Evolutionary conservation across 1,140 invertebrate species (phyloP).

Genomic region (Chionoecetes opilio): DNA sequence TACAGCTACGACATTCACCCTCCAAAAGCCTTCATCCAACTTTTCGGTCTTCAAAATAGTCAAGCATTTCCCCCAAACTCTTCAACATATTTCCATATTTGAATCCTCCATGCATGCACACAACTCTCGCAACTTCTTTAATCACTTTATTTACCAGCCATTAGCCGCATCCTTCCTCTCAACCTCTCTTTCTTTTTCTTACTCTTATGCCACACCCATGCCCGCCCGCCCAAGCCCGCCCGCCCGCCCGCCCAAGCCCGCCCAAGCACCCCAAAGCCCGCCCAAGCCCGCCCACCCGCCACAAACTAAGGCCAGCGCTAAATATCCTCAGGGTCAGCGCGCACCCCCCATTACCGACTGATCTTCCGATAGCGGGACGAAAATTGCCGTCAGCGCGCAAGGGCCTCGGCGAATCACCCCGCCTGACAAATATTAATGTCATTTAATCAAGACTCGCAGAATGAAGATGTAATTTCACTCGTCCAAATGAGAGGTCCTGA

Average conservation of each 20-base stretch:
- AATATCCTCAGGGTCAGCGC: background rate
- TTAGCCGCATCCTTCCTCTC: background rate
- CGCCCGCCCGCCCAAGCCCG: background rate
- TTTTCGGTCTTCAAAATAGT: too few relatives aligned
- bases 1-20: too few relatives aligned
- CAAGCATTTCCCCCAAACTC: too few relatives aligned
- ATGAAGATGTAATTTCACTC: slow-evolving; percentile 8
- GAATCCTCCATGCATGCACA: too few relatives aligned
- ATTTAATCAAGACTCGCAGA: background rate
- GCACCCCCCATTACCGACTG: background rate
- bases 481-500: background rate
- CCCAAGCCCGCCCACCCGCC: background rate
- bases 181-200: background rate
- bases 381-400: slow-evolving; percentile 37
- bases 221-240: background rate
- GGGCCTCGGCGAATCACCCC: too few relatives aligned
- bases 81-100: too few relatives aligned
- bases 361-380: background rate
- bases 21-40: too few relatives aligned
- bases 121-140: too few relatives aligned
- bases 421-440: slow-evolving; percentile 1
- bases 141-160: background rate
- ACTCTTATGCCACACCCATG: background rate
- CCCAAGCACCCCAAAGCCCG: background rate
- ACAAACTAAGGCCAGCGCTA: slow-evolving; percentile 32